Percentiles rank a stretch among this genome's conserved stretches.
These are phyloP conservation scores for Austrolebias charrua DNA, from an alignment of 2,797 vertebrate genomes.

Conservation along the genomic window DNA sequence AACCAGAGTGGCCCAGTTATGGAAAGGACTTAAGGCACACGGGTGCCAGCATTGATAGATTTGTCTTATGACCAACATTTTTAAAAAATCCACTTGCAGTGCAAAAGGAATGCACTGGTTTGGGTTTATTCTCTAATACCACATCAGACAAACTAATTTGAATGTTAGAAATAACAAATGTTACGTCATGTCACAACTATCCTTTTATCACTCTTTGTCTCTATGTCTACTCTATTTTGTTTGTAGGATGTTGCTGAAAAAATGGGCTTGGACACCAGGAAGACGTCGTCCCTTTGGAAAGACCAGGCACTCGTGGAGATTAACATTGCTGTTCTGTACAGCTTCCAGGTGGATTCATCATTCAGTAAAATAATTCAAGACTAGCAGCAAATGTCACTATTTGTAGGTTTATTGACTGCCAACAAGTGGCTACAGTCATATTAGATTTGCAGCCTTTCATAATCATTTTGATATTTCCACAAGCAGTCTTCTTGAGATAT, in stretches of 20 bases:
- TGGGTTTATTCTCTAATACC: background rate
- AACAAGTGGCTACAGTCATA: background rate
- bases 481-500: background rate
- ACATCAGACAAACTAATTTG: too few species aligned
- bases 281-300: constrained; percentile 97
- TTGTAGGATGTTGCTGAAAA: constrained; percentile 90
- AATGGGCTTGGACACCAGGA: constrained; percentile 94
- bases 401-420: constrained; percentile 1
- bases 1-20: constrained; percentile 10
- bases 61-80: background rate
- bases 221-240: background rate
- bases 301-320: constrained; percentile 97
- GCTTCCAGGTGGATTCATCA: constrained; percentile 87
- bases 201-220: too few species aligned
- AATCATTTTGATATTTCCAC: background rate
- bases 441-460: background rate
- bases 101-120: constrained; percentile 1
- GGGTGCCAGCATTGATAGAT: constrained; percentile 8
- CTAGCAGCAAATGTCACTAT: background rate
- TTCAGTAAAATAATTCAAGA: background rate
- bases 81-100: background rate
- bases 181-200: too few species aligned
- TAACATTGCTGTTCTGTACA: constrained; percentile 95
- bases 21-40: constrained; percentile 14
- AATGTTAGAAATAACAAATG: too few species aligned